Evolutionary conservation across 2,797 vertebrate genomes (phyloP).

Genomic region (Gymnopithys bicolor): DNA sequence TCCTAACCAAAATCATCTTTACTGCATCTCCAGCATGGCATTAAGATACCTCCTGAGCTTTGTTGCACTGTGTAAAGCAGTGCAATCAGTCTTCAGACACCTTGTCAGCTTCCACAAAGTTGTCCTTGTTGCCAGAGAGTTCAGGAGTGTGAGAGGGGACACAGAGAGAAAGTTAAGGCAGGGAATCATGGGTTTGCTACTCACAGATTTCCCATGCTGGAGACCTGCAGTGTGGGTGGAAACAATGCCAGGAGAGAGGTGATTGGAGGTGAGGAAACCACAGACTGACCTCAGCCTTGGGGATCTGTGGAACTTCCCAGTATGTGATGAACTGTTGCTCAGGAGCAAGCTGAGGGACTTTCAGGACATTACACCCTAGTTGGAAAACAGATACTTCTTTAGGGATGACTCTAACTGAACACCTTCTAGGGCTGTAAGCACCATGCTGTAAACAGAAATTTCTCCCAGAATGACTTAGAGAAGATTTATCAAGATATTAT

Average conservation of each 20-base stretch:
- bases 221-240: neutral
- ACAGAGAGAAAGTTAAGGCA: neutral
- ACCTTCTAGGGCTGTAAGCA: neutral
- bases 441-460: neutral
- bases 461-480: neutral
- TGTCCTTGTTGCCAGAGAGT: neutral
- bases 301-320: neutral
- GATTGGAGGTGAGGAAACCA: neutral
- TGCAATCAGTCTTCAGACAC: neutral
- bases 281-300: neutral
- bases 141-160: neutral
- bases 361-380: neutral
- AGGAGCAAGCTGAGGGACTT: accelerated
- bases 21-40: neutral
- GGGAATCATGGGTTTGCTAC: neutral
- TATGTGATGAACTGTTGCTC: neutral
- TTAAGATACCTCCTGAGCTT: neutral
- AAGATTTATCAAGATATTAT: neutral
- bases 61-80: neutral
- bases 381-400: neutral
- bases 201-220: neutral
- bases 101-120: neutral
- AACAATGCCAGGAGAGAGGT: neutral
- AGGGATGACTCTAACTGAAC: neutral
- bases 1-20: neutral